These are phyloP conservation scores for Brachionus plicatilis DNA, from an alignment of 1,140 invertebrate genomes.

Conservation along the genomic window DNA sequence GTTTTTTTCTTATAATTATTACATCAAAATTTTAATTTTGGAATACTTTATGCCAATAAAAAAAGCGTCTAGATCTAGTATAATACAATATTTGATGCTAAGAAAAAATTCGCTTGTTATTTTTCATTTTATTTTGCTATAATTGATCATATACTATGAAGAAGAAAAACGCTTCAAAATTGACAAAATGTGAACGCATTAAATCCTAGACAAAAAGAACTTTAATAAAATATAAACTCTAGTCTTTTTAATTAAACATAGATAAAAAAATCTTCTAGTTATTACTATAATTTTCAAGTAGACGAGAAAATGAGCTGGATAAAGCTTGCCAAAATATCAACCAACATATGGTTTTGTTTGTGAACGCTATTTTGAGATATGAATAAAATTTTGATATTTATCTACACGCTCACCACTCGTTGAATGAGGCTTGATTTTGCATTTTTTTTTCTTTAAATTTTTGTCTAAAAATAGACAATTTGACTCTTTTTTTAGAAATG, in stretches of 20 bases:
- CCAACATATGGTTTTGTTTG: neutral
- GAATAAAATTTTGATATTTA: neutral
- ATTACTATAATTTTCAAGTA: neutral
- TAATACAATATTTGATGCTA: neutral
- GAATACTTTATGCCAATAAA: neutral
- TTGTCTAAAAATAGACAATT: neutral
- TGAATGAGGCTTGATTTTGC: neutral
- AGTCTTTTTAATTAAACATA: no score
- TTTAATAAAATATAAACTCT: no score
- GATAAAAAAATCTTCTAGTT: no score
- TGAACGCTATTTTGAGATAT: neutral
- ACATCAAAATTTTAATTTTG: neutral
- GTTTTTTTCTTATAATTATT: neutral
- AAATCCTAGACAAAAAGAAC: no score
- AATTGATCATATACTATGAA: neutral
- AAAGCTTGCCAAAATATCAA: neutral
- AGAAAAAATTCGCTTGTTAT: neutral
- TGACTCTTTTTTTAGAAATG: neutral
- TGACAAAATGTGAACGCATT: no score
- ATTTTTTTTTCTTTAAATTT: neutral
- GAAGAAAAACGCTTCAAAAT: no score
- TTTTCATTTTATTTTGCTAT: neutral
- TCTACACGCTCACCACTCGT: no score
- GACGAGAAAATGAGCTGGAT: neutral
- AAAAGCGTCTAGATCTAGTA: neutral